phyloP scores from a whole-genome alignment of 2,113 vertebrate species.

The Neolamprologus modestus region DNA sequence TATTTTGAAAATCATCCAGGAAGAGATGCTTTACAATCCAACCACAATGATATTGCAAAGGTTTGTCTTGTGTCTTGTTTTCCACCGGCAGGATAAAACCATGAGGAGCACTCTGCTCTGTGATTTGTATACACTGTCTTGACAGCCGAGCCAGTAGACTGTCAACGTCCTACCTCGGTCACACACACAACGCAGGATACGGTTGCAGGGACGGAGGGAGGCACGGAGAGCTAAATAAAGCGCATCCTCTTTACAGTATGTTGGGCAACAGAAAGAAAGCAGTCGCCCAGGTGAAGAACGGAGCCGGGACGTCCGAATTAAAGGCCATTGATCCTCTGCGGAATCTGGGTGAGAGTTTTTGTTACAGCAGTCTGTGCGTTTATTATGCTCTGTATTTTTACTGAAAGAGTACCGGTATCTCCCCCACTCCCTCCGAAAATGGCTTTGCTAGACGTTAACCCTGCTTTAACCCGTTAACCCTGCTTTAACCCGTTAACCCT shows the following conservation, averaged over 20 bases:
- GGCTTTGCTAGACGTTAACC: neutral
- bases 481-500: neutral
- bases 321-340: slow-evolving; percentile 63
- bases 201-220: neutral
- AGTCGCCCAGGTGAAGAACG: slow-evolving; percentile 8
- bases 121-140: neutral
- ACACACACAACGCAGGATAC: neutral
- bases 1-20: slow-evolving; percentile 16
- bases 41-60: slow-evolving; percentile 2
- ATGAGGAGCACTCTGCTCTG: neutral
- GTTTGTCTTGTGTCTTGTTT: neutral
- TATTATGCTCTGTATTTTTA: neutral
- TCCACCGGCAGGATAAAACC: slow-evolving; percentile 13
- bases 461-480: neutral
- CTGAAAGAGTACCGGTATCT: neutral
- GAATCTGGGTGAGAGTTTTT: slow-evolving; percentile 58
- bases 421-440: neutral
- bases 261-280: slow-evolving; percentile 44
- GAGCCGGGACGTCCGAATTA: slow-evolving; percentile 40
- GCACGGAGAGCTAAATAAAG: neutral
- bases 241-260: slow-evolving; percentile 26
- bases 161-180: neutral
- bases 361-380: neutral
- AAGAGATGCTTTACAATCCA: neutral
- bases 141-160: neutral